These are phyloP conservation scores for Diogma glabrata DNA, from an alignment of 2,888 invertebrate genomes.

Conservation along the genomic window DNA sequence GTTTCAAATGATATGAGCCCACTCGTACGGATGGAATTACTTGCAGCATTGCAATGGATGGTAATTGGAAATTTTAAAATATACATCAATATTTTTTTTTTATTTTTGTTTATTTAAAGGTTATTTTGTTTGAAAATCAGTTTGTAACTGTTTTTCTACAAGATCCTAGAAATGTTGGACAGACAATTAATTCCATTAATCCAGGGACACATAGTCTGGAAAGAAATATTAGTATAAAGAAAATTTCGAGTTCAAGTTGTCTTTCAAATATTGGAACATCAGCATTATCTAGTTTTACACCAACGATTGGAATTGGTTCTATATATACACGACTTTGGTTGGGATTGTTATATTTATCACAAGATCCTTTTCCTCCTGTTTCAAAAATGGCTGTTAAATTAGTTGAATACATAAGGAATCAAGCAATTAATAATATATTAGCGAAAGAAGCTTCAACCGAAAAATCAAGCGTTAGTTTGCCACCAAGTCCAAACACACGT, in stretches of 20 bases:
- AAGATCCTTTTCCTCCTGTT: constrained; percentile 82
- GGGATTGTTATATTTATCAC: constrained; percentile 60
- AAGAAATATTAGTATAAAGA: constrained; percentile 39
- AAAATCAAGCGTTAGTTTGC: constrained; percentile 41
- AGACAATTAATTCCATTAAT: background rate
- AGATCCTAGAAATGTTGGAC: constrained; percentile 28
- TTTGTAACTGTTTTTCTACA: constrained; percentile 70
- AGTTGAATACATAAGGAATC: constrained; percentile 62
- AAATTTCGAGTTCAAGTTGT: constrained; percentile 59
- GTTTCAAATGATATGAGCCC: constrained; percentile 75
- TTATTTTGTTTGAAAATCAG: constrained; percentile 75
- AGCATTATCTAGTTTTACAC: constrained; percentile 18
- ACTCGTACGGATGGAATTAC: constrained; percentile 76
- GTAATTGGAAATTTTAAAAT: constrained; percentile 31
- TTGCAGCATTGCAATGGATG: constrained; percentile 78
- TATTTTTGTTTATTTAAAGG: constrained; percentile 65
- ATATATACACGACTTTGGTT: constrained; percentile 87
- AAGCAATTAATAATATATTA: constrained; percentile 37
- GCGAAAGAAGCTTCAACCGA: constrained; percentile 35
- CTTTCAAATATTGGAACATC: constrained; percentile 42
- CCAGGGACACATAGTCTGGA: constrained; percentile 35
- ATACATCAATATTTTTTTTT: constrained; percentile 19
- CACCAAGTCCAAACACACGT: constrained; percentile 48
- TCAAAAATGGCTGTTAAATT: constrained; percentile 65
- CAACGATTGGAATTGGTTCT: constrained; percentile 34